These are phyloP conservation scores for Arizona elegans DNA, from an alignment of 2,113 vertebrate genomes.

Conservation along the genomic window DNA sequence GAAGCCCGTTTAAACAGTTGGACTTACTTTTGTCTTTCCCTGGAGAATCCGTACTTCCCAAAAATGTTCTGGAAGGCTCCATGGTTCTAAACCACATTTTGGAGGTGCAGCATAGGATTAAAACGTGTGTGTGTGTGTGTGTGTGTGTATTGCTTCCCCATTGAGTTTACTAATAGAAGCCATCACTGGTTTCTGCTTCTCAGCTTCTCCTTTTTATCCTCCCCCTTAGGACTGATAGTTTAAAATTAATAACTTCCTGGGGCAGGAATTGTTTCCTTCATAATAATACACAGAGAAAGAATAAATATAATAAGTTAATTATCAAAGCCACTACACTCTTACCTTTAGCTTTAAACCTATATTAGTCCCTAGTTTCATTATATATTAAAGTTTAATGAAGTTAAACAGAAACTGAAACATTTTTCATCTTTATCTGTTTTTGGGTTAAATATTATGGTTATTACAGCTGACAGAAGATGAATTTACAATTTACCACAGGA, in stretches of 20 bases:
- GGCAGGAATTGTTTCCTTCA: background rate
- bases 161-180: background rate
- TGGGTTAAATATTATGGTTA: background rate
- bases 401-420: background rate
- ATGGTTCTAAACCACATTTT: background rate
- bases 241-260: background rate
- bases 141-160: background rate
- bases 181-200: background rate
- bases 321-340: background rate
- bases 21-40: background rate
- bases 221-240: background rate
- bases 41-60: background rate
- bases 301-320: background rate
- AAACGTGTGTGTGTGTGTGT: background rate
- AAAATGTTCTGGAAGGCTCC: background rate
- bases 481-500: background rate
- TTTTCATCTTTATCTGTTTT: background rate
- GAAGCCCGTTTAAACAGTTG: background rate
- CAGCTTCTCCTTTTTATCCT: background rate
- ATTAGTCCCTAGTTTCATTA: background rate
- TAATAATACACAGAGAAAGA: background rate
- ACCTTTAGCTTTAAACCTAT: background rate
- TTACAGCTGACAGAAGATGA: background rate
- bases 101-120: background rate
- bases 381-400: background rate